Conservation (phyloP, 2,888 invertebrate species). For the Epistrophe eligans region DNA sequence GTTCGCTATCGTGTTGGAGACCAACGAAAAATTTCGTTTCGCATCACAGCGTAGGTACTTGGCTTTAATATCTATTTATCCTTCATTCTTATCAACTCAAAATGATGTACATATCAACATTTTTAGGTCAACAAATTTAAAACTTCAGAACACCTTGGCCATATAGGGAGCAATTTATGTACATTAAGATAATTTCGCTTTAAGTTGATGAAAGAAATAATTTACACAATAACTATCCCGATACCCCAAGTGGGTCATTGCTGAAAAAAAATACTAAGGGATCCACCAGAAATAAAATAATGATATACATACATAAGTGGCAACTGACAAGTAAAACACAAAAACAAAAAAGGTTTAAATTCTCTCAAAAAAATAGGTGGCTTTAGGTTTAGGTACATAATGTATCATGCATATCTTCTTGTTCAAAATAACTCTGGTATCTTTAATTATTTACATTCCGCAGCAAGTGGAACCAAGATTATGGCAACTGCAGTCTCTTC, state of each 20-base stretch:
- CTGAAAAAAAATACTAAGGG: neutral
- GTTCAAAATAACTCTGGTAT: neutral
- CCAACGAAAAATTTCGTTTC: no score
- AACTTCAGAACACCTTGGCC: no score
- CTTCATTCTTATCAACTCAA: no score
- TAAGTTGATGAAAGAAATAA: neutral
- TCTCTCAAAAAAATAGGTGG: neutral
- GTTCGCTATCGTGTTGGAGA: no score
- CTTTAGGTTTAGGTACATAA: neutral
- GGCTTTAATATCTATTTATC: no score
- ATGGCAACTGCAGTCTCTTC: slow-evolving; percentile 59
- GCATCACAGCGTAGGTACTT: no score
- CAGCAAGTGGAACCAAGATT: slow-evolving; percentile 31
- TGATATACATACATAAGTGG: neutral
- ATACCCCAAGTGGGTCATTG: neutral
- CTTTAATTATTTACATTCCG: slow-evolving; percentile 64
- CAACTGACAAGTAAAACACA: neutral
- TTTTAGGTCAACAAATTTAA: no score
- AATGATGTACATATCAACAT: no score
- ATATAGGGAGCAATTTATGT: no score
- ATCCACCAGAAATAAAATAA: neutral
- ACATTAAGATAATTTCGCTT: neutral
- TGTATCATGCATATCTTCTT: neutral
- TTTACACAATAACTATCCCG: neutral
- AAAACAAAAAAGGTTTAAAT: neutral